phyloP scores from a whole-genome alignment of 1,140 invertebrate genomes.

The Chrysoperla carnea region DNA sequence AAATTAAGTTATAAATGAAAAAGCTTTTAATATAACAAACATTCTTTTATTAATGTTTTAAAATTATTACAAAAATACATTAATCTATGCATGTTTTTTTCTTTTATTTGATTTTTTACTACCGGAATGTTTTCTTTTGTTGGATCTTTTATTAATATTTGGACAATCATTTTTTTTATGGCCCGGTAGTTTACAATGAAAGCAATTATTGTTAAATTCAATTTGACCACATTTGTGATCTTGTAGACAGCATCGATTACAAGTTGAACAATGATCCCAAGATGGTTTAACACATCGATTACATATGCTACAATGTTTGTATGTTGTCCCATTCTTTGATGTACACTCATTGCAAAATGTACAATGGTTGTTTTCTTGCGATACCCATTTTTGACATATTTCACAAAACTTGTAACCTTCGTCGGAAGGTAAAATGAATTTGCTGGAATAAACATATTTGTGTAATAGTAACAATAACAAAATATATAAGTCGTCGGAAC shows the following conservation, averaged over 20 bases:
- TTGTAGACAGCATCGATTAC: constrained; percentile 41
- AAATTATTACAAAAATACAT: no score
- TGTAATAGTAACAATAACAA: no score
- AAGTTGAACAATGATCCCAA: constrained; percentile 59
- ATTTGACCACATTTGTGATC: constrained; percentile 39
- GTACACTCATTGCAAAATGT: constrained; percentile 50
- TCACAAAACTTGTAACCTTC: constrained; percentile 59
- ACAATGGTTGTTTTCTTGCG: constrained; percentile 57
- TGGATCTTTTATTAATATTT: no score
- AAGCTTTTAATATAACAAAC: no score
- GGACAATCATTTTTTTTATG: constrained; percentile 24
- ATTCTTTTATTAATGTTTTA: no score
- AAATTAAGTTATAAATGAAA: no score
- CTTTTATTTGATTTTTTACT: no score
- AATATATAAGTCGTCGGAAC: no score
- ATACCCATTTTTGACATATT: constrained; percentile 49
- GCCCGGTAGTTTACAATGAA: constrained; percentile 23
- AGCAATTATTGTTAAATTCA: constrained; percentile 25
- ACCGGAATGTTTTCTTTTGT: no score
- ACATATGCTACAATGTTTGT: constrained; percentile 59
- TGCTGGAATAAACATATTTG: constrained; percentile 11
- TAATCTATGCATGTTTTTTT: no score
- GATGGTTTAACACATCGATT: constrained; percentile 66
- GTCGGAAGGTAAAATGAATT: constrained; percentile 37
- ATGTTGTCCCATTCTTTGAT: constrained; percentile 64